These are phyloP conservation scores for Neosilurus mollespiculum DNA, from an alignment of 2,797 vertebrate genomes.

Conservation along the genomic window DNA sequence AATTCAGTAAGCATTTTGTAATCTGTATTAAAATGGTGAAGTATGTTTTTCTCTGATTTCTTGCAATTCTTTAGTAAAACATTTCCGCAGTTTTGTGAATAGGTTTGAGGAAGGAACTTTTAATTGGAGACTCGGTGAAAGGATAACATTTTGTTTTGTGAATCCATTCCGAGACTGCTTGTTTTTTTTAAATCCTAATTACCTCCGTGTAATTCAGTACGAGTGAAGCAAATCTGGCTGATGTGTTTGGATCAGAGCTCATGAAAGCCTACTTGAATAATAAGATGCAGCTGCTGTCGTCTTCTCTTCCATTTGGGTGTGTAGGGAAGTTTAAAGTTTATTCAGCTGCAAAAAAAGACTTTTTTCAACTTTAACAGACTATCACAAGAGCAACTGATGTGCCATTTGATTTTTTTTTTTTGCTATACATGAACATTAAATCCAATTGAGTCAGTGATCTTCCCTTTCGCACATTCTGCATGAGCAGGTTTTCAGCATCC, in stretches of 20 bases:
- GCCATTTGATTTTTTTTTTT: not conserved
- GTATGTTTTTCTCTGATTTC: not conserved
- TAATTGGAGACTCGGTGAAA: not conserved
- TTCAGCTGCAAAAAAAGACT: slow-evolving; percentile 5
- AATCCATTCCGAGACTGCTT: not conserved
- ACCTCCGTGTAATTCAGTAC: slow-evolving; percentile 7
- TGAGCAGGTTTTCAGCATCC: slow-evolving; percentile 19
- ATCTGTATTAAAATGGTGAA: not conserved
- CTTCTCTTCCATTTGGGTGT: not conserved
- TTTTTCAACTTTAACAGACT: not conserved
- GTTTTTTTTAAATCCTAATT: slow-evolving; percentile 1
- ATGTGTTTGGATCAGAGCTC: not conserved
- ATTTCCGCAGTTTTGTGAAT: not conserved
- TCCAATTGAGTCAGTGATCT: not conserved
- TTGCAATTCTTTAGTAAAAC: not conserved
- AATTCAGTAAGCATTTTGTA: not conserved
- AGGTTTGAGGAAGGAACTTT: not conserved
- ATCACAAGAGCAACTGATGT: not conserved
- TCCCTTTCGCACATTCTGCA: not conserved
- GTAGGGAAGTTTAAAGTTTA: slow-evolving; percentile 6
- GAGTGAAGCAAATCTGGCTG: not conserved
- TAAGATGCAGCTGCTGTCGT: slow-evolving; percentile 12
- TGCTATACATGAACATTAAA: not conserved
- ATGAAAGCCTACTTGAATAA: slow-evolving; percentile 7
- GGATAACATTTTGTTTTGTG: not conserved